Conservation (phyloP, 2,797 vertebrate species). For the Acestrorhynchus altus region DNA sequence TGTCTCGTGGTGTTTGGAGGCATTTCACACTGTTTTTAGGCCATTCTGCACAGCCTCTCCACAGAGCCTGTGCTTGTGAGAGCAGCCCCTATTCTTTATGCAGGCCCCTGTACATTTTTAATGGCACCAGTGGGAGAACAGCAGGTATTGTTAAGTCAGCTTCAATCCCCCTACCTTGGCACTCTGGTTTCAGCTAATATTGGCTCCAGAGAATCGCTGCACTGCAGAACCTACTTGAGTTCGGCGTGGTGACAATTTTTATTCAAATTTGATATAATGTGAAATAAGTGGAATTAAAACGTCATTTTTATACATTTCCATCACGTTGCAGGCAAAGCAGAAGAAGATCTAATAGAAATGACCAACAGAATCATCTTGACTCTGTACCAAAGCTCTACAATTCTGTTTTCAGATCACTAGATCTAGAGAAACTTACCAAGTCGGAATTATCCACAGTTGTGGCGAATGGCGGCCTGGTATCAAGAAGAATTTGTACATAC, state of each 20-base stretch:
- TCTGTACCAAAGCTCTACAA: not conserved
- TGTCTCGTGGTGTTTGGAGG: not conserved
- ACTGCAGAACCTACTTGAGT: not conserved
- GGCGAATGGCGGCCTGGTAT: too few relatives aligned
- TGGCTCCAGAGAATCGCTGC: constrained; percentile 6
- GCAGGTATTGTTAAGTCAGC: constrained; percentile 18
- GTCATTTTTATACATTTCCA: not conserved
- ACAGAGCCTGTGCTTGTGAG: not conserved
- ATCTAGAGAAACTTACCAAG: too few relatives aligned
- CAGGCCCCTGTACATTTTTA: constrained; percentile 33
- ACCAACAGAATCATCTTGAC: not conserved
- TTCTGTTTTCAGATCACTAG: too few relatives aligned
- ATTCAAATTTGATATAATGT: not conserved
- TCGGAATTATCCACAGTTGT: too few relatives aligned
- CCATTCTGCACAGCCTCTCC: not conserved
- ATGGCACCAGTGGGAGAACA: constrained; percentile 19
- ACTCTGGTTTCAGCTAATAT: constrained; percentile 9
- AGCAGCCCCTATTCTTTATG: constrained; percentile 18
- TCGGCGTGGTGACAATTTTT: not conserved
- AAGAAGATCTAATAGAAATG: not conserved
- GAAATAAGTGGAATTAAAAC: not conserved
- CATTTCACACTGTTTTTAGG: constrained; percentile 12
- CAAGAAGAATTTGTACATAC: too few relatives aligned
- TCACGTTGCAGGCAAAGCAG: not conserved
- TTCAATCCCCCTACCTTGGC: constrained; percentile 3